These are phyloP conservation scores for Orbicella faveolata DNA, from an alignment of 64 coral and sea anemone species.

Conservation along the genomic window DNA sequence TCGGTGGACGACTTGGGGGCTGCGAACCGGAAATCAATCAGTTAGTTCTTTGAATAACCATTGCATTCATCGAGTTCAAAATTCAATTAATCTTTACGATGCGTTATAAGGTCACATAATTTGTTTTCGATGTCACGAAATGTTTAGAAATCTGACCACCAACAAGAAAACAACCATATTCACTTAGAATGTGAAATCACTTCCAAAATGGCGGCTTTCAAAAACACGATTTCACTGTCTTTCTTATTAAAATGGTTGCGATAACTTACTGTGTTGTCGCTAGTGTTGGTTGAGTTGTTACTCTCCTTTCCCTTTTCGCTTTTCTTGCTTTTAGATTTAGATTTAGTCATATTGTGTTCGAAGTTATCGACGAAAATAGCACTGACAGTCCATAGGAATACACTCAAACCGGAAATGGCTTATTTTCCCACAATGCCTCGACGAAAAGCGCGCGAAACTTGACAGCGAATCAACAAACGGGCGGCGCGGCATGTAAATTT, in stretches of 20 bases:
- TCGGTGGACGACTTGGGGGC: slow-evolving; percentile 61
- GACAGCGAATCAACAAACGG: slow-evolving; percentile 45
- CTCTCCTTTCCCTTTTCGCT: slow-evolving; percentile 76
- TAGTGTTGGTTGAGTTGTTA: slow-evolving; percentile 9
- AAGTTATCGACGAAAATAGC: slow-evolving; percentile 6
- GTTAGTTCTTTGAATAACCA: slow-evolving; percentile 51
- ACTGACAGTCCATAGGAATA: background rate
- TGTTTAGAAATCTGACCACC: background rate
- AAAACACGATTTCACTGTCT: background rate
- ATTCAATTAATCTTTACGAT: slow-evolving; percentile 44
- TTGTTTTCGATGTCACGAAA: slow-evolving; percentile 27
- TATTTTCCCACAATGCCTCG: slow-evolving; percentile 45
- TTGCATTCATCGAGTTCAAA: slow-evolving; percentile 53
- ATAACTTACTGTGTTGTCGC: slow-evolving; percentile 66
- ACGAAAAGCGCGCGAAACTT: slow-evolving; percentile 42
- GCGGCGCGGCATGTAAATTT: slow-evolving; percentile 25
- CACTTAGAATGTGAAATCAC: background rate
- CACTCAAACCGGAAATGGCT: slow-evolving; percentile 2
- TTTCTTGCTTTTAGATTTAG: slow-evolving; percentile 92
- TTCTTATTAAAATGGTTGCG: slow-evolving; percentile 11
- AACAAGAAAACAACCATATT: background rate
- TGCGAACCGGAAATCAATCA: slow-evolving; percentile 84
- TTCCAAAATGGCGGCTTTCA: slow-evolving; percentile 81
- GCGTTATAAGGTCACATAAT: slow-evolving; percentile 15
- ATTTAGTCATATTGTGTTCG: slow-evolving; percentile 72